A percentile compares a stretch with the other conserved stretches of the same genome.
These are phyloP conservation scores for Echinarachnius parma DNA, from an alignment of 53 echinoderm and acorn worm genomes.

Conservation along the genomic window DNA sequence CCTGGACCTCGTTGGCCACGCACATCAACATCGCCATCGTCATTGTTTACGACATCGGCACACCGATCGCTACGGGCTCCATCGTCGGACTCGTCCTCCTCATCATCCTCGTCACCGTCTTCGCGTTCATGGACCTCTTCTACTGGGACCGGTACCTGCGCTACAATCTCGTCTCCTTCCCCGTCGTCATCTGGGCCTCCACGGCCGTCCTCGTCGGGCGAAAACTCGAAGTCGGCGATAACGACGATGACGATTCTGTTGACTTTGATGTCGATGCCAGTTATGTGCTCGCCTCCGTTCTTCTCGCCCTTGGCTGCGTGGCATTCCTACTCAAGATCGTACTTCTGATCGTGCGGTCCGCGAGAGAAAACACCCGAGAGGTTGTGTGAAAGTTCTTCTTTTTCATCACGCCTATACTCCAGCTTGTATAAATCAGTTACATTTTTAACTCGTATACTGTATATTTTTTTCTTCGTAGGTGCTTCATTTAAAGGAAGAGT, in stretches of 20 bases:
- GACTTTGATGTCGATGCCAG: slow-evolving; percentile 23
- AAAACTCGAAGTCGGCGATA: neutral
- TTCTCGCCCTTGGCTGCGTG: slow-evolving; percentile 16
- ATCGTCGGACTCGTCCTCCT: slow-evolving; percentile 36
- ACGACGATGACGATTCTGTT: slow-evolving; percentile 7
- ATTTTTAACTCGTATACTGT: no score
- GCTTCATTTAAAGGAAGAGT: no score
- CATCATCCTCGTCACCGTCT: slow-evolving; percentile 34
- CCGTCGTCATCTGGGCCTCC: slow-evolving; percentile 43
- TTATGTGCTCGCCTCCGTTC: neutral
- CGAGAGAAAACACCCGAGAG: neutral
- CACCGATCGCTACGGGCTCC: slow-evolving; percentile 6
- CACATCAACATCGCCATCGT: slow-evolving; percentile 36
- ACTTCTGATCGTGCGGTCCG: slow-evolving; percentile 11
- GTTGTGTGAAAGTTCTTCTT: no score
- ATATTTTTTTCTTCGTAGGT: no score
- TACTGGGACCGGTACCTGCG: slow-evolving; percentile 47
- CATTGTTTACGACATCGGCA: slow-evolving; percentile 34
- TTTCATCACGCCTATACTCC: no score
- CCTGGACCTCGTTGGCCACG: slow-evolving; percentile 39
- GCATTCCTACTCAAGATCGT: slow-evolving; percentile 18
- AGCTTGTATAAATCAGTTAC: no score
- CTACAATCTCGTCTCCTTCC: slow-evolving; percentile 45
- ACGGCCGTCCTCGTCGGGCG: slow-evolving; percentile 12
- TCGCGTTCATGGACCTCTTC: slow-evolving; percentile 44